Evolutionary conservation across 2,797 vertebrate genomes (phyloP).

Genomic region (Pseudopleuronectes americanus): DNA sequence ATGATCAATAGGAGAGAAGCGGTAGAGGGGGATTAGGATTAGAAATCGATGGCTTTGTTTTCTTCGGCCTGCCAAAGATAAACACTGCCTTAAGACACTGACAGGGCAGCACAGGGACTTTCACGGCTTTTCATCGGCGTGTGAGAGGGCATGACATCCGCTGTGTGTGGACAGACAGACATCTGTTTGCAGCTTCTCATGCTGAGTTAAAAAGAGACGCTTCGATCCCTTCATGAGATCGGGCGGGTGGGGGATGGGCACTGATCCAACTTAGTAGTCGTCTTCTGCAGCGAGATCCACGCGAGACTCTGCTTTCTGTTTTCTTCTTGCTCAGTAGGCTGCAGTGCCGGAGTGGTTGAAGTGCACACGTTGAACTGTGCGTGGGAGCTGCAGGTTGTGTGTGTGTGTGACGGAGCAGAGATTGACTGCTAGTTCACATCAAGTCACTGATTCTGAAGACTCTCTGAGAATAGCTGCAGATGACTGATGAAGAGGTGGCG

Average conservation of each 20-base stretch:
- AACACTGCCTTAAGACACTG: conserved; percentile 81
- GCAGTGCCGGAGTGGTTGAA: not conserved
- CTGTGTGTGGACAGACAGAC: conserved; percentile 52
- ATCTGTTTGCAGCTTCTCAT: conserved; percentile 66
- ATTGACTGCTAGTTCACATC: conserved; percentile 36
- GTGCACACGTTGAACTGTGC: conserved; percentile 9
- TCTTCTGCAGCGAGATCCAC: conserved; percentile 15
- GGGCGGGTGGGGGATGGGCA: conserved; percentile 32
- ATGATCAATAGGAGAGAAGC: conserved; percentile 78
- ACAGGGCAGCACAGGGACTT: conserved; percentile 47
- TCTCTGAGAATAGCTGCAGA: conserved; percentile 58
- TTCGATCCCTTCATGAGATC: conserved; percentile 40
- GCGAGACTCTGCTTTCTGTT: conserved; percentile 1
- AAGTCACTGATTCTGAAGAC: conserved; percentile 48
- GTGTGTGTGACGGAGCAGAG: conserved; percentile 26
- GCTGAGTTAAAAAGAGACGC: conserved; percentile 49
- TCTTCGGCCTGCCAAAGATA: conserved; percentile 73
- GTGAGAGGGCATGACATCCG: conserved; percentile 55
- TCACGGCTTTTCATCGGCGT: conserved; percentile 45
- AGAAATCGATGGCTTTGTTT: conserved; percentile 84
- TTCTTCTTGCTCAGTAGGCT: not conserved
- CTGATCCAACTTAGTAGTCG: conserved; percentile 24
- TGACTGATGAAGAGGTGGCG: conserved; percentile 50
- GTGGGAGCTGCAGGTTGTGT: conserved; percentile 36
- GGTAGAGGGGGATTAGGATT: conserved; percentile 80